Evolutionary conservation across 2,888 invertebrate genomes (phyloP), one percentile per base, ranked within the genome.

Genomic region (Lasius platythorax): DNA sequence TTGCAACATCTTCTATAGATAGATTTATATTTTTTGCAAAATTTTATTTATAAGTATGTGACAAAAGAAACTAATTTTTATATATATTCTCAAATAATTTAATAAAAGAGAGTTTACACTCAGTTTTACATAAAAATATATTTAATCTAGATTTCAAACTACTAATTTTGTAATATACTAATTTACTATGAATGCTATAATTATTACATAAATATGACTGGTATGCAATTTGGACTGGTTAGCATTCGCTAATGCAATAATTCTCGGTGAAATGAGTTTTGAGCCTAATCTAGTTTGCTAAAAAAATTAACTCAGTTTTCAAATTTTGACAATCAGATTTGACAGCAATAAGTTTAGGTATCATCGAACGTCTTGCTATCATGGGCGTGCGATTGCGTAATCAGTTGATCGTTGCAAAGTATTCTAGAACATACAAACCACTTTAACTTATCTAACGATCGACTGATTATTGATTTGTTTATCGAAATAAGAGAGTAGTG

Each of bases 401-500:
- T 33, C 84, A 76, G 74, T 78, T 83, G 81, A 85, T 84, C 72
- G 84, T 82, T 82, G 72, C 40, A 67, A 86, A 82, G 33, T 83
- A 28, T 53, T 82, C 53, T 67, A 66, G 73, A 50, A 43, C 76
- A 76, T 70, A 58, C 86, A 81, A 83, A 63, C 64, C 76, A 70
- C 66, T 88, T 82, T 78, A 88, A 87, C 82, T 87, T 85, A 79
- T 43, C 58, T 63, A 67, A 66, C 18, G 70, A 79, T 18, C 46
- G 70, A 43, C 33, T 4, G 43, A 33, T 70, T 81, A 82, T 67
- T 3, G 30, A 64, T 66, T 66, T 66, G 23, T 46, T 33, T 46
- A 23, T 67, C 15, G 37, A 50, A 18, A 53, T 75, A 82, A 82
- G 23, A 50, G n/a, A 72, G 30, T 46, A 23, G 46, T 81, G 30